phyloP scores from a whole-genome alignment of 2,113 vertebrate genomes.

The Chrysochloris asiatica region DNA sequence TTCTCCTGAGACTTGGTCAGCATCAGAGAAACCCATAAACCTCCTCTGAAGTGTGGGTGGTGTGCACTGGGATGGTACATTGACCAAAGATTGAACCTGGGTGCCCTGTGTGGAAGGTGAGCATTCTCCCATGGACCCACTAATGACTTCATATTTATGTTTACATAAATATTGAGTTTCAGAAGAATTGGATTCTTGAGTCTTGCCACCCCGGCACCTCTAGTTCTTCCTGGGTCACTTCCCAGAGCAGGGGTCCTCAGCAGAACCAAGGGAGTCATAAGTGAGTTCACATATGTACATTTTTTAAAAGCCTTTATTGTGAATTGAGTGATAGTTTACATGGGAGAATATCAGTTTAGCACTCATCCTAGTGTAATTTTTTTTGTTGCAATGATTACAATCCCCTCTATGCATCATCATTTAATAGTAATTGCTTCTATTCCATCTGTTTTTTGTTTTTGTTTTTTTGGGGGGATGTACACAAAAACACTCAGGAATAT shows the following conservation, averaged over 20 bases:
- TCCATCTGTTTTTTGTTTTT: too few relatives aligned
- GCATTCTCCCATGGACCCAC: background rate
- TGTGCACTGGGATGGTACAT: background rate
- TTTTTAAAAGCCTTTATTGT: too few relatives aligned
- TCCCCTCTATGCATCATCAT: too few relatives aligned
- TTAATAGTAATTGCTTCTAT: too few relatives aligned
- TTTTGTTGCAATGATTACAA: too few relatives aligned
- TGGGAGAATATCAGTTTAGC: too few relatives aligned
- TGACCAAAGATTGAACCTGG: background rate
- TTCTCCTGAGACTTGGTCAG: background rate
- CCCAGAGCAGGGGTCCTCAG: background rate
- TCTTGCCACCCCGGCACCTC: background rate
- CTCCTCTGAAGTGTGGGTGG: background rate
- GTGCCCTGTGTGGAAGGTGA: background rate
- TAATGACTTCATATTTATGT: too few relatives aligned
- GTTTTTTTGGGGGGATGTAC: too few relatives aligned
- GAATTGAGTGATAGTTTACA: too few relatives aligned
- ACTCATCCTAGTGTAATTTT: too few relatives aligned
- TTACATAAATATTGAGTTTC: background rate
- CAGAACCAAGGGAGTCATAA: background rate
- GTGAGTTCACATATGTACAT: background rate
- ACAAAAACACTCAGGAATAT: too few relatives aligned
- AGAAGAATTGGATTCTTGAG: background rate
- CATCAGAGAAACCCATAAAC: background rate
- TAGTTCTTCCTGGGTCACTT: background rate